phyloP scores from a whole-genome alignment of 2,797 vertebrate species.

The Balearica regulorum region DNA sequence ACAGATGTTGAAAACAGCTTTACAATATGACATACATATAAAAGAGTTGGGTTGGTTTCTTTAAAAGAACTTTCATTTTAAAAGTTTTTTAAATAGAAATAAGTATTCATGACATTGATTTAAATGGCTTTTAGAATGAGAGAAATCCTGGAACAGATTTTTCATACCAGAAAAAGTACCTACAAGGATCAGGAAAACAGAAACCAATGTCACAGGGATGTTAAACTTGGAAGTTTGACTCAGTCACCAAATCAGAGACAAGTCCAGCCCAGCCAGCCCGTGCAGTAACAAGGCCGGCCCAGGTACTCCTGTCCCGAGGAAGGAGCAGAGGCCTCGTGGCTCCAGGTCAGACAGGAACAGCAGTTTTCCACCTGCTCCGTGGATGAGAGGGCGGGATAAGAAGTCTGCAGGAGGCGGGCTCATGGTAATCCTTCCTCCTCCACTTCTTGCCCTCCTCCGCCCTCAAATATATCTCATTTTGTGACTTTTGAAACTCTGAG shows the following conservation, averaged over 20 bases:
- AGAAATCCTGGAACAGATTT: neutral
- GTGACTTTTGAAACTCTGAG: neutral
- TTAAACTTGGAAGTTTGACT: neutral
- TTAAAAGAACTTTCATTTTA: neutral
- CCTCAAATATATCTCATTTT: neutral
- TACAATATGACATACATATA: neutral
- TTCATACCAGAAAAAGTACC: neutral
- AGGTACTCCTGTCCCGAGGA: rapidly evolving
- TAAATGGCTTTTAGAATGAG: neutral
- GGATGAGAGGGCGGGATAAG: neutral
- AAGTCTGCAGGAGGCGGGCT: neutral
- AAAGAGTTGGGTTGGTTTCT: neutral
- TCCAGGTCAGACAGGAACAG: neutral
- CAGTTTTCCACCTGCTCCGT: neutral
- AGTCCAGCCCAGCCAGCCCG: neutral
- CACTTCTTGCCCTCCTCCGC: neutral
- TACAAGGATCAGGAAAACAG: neutral
- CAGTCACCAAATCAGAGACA: neutral
- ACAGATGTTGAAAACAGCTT: neutral
- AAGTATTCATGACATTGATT: neutral
- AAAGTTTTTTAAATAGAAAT: neutral
- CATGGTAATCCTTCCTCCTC: slow-evolving; percentile 1
- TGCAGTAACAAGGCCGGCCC: neutral
- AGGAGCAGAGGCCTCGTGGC: neutral
- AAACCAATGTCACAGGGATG: neutral